These are phyloP conservation scores for Gryllus bimaculatus DNA, from an alignment of 1,140 invertebrate species.

Conservation along the genomic window DNA sequence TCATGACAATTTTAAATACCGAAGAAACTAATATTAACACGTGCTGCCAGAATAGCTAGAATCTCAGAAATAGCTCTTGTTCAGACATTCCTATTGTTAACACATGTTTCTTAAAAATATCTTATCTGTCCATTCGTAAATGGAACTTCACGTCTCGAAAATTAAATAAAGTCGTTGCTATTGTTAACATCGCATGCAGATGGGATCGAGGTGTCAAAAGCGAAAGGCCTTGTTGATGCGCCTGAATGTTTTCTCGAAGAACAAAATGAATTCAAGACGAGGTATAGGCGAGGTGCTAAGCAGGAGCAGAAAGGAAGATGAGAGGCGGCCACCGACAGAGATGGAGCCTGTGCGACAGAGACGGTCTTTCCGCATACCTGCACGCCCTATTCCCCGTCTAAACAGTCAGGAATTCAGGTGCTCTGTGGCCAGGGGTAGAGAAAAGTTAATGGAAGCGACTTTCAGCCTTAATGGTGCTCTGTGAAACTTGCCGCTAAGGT, in stretches of 20 bases:
- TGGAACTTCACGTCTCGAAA: no score
- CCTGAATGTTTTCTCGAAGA: neutral
- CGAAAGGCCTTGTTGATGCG: no score
- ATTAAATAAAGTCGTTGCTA: no score
- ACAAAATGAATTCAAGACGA: neutral
- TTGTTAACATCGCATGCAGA: neutral
- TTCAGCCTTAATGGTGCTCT: slow-evolving; percentile 16
- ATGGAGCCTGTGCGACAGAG: neutral
- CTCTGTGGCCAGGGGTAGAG: neutral
- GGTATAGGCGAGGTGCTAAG: neutral
- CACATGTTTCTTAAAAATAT: no score
- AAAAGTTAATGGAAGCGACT: slow-evolving; percentile 14
- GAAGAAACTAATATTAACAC: no score
- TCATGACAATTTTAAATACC: no score
- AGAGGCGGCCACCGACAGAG: neutral
- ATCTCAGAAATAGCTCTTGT: no score
- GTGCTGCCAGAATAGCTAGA: no score
- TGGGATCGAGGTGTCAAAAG: neutral
- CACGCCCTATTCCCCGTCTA: slow-evolving; percentile 2
- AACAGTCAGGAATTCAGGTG: slow-evolving; percentile 3
- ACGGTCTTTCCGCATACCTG: neutral
- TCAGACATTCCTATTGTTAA: no score
- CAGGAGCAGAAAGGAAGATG: slow-evolving; percentile 3
- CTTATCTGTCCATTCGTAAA: no score
- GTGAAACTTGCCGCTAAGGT: slow-evolving; percentile 18